These are phyloP conservation scores for Rhinoraja longicauda DNA, from an alignment of 2,797 vertebrate species.

Conservation along the genomic window DNA sequence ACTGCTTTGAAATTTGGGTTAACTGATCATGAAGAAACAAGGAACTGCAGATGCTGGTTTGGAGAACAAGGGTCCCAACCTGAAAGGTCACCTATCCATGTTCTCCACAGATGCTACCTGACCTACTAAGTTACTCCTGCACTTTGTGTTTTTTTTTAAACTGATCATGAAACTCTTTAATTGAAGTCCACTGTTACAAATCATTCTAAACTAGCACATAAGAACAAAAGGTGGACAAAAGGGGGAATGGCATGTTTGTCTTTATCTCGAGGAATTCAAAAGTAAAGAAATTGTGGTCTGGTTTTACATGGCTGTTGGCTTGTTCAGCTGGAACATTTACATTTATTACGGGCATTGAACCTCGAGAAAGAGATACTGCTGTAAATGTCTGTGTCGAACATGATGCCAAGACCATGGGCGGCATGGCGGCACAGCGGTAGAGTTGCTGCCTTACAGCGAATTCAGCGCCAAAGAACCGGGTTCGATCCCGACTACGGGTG, in stretches of 20 bases:
- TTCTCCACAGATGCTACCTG: no score
- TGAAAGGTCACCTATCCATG: no score
- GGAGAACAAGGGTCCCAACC: no score
- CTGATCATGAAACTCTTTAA: no score
- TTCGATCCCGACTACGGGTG: no score
- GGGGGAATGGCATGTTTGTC: not conserved
- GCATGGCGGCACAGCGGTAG: no score
- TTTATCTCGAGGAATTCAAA: not conserved
- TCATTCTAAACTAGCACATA: not conserved
- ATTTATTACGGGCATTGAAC: not conserved
- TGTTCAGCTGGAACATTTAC: not conserved
- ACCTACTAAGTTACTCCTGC: not conserved
- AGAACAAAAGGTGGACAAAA: not conserved
- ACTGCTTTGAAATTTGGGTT: not conserved
- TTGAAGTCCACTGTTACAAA: not conserved
- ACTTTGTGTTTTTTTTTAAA: not conserved
- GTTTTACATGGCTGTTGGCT: not conserved
- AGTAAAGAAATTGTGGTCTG: not conserved
- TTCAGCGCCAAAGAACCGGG: no score
- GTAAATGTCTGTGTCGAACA: no score
- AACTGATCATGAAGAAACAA: not conserved
- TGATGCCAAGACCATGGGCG: no score
- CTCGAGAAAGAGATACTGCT: not conserved
- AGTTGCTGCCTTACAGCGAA: no score
- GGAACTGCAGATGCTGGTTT: no score